A percentile compares a stretch with the other conserved stretches of the same genome.
Conservation (phyloP, 1,140 invertebrate genomes). For the Brachionus plicatilis region DNA sequence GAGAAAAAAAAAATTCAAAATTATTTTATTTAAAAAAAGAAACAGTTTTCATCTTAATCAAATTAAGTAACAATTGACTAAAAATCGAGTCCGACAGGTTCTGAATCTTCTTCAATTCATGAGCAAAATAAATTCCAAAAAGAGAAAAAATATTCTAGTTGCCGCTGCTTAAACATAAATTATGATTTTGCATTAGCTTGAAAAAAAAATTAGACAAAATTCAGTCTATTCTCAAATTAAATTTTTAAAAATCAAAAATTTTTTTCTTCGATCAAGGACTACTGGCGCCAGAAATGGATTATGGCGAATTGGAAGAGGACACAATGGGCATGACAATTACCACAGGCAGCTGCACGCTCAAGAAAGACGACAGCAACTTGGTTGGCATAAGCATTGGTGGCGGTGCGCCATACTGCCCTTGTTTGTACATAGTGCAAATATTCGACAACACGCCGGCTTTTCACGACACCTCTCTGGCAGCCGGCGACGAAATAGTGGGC, state of each 20-base stretch:
- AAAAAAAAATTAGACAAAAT: not conserved
- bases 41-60: no score
- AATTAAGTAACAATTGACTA: no score
- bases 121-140: not conserved
- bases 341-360: slow-evolving; percentile 80
- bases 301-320: slow-evolving; percentile 19
- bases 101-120: not conserved
- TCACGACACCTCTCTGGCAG: slow-evolving; percentile 63
- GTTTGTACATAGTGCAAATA: slow-evolving; percentile 92
- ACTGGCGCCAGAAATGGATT: slow-evolving; percentile 9
- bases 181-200: not conserved
- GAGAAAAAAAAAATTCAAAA: no score
- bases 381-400: slow-evolving; percentile 93
- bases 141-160: not conserved
- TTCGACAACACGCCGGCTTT: slow-evolving; percentile 95
- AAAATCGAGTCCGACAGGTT: no score
- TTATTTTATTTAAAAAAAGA: no score
- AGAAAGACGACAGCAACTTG: slow-evolving; percentile 87
- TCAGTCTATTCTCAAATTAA: not conserved
- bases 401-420: slow-evolving; percentile 88
- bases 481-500: slow-evolving; percentile 82
- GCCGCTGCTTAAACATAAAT: not conserved
- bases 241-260: not conserved
- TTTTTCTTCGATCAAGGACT: not conserved
- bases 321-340: slow-evolving; percentile 84